phyloP scores from a whole-genome alignment of 2,888 invertebrate genomes.

The Acleris cristana region DNA sequence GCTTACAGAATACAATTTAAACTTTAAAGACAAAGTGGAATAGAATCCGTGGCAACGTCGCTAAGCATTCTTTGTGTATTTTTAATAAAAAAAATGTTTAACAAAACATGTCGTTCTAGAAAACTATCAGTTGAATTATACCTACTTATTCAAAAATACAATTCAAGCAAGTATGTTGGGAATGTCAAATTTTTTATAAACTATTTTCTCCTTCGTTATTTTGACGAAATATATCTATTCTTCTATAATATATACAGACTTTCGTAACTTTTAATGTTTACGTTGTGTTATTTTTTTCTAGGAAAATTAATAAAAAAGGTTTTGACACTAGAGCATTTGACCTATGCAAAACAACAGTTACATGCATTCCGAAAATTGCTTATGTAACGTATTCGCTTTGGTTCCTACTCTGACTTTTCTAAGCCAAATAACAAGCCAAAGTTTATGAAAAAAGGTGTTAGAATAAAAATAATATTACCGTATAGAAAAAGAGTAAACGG shows the following conservation, averaged over 20 bases:
- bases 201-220: slow-evolving; percentile 56
- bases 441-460: slow-evolving; percentile 56
- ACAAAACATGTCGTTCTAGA: no score
- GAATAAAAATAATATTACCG: slow-evolving; percentile 41
- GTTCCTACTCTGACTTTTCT: slow-evolving; percentile 58
- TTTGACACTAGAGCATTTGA: slow-evolving; percentile 62
- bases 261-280: slow-evolving; percentile 53
- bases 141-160: not conserved
- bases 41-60: no score
- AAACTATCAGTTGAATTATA: no score
- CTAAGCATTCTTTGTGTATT: no score
- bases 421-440: slow-evolving; percentile 80
- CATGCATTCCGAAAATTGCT: slow-evolving; percentile 38
- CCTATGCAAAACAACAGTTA: slow-evolving; percentile 36
- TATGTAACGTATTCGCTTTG: slow-evolving; percentile 39
- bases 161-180: slow-evolving; percentile 53
- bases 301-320: slow-evolving; percentile 48
- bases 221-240: slow-evolving; percentile 62
- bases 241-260: slow-evolving; percentile 65
- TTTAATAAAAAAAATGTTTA: no score
- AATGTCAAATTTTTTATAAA: slow-evolving; percentile 62
- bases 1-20: no score
- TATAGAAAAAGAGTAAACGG: slow-evolving; percentile 38
- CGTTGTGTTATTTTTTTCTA: slow-evolving; percentile 48
- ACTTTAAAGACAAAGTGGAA: no score